These are phyloP conservation scores for Mycetomoellerius zeteki DNA, from an alignment of 1,140 invertebrate genomes.

Conservation along the genomic window DNA sequence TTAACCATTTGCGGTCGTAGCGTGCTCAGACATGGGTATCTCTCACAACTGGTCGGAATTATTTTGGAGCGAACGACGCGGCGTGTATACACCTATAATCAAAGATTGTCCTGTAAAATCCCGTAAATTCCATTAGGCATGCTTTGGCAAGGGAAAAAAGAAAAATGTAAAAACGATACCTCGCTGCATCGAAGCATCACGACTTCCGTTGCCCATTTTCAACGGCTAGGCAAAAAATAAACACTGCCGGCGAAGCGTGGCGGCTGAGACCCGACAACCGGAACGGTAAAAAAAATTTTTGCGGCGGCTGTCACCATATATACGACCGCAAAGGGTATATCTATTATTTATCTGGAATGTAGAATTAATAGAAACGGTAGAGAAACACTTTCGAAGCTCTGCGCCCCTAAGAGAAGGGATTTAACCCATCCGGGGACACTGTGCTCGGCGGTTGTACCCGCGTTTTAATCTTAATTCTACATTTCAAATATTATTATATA, in stretches of 20 bases:
- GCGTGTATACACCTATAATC: conserved; percentile 35
- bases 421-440: not conserved
- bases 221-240: conserved; percentile 51
- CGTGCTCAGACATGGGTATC: conserved; percentile 36
- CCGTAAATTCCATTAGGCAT: conserved; percentile 16
- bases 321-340: conserved; percentile 29
- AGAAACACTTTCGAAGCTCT: not conserved
- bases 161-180: conserved; percentile 26
- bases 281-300: conserved; percentile 36
- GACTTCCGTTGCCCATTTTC: conserved; percentile 42
- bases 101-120: conserved; percentile 27
- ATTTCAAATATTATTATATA: conserved; percentile 21
- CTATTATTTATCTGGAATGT: conserved; percentile 37
- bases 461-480: conserved; percentile 27
- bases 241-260: conserved; percentile 54
- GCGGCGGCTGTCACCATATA: conserved; percentile 19
- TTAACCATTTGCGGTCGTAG: conserved; percentile 73
- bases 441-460: not conserved
- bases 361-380: conserved; percentile 27
- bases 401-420: not conserved
- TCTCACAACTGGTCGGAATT: conserved; percentile 46
- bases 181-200: conserved; percentile 22
- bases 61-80: conserved; percentile 50
- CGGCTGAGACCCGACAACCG: conserved; percentile 20
- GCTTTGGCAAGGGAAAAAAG: conserved; percentile 6